phyloP scores from a whole-genome alignment of 2,113 vertebrate species.

The Gymnorhina tibicen region DNA sequence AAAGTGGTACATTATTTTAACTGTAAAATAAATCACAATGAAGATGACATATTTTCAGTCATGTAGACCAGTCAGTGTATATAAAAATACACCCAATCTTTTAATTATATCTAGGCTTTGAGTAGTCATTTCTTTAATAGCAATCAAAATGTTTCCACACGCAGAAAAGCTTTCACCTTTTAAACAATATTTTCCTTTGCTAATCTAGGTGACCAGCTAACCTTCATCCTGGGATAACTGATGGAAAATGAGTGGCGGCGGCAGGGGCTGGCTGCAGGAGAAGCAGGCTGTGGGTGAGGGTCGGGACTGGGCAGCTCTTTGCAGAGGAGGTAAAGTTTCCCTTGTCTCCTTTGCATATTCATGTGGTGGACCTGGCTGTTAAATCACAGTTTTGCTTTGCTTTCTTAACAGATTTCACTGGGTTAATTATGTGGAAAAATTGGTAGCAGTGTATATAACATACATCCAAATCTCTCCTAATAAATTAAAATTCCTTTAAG shows the following conservation, averaged over 20 bases:
- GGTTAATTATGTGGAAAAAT: not conserved
- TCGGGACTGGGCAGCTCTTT: not conserved
- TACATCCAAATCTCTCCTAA: not conserved
- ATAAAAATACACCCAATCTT: not conserved
- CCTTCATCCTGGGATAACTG: accelerated
- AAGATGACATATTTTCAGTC: not conserved
- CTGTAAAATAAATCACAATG: not conserved
- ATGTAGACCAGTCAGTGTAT: not conserved
- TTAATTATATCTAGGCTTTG: not conserved
- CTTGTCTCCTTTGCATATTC: not conserved
- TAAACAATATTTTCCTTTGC: not conserved
- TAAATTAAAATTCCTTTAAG: not conserved
- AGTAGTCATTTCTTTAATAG: not conserved
- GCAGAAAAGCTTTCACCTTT: not conserved
- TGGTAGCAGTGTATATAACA: not conserved
- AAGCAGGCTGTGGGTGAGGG: not conserved
- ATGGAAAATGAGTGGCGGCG: not conserved
- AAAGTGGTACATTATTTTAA: conserved; percentile 9
- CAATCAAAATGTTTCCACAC: not conserved
- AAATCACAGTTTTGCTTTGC: not conserved
- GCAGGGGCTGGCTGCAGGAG: not conserved
- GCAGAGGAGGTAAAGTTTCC: not conserved
- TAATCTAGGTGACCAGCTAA: not conserved
- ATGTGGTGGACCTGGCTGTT: not conserved
- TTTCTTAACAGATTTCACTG: not conserved